Conservation (phyloP, 2,113 vertebrate species). For the Cyprinodon brontotheroides region DNA sequence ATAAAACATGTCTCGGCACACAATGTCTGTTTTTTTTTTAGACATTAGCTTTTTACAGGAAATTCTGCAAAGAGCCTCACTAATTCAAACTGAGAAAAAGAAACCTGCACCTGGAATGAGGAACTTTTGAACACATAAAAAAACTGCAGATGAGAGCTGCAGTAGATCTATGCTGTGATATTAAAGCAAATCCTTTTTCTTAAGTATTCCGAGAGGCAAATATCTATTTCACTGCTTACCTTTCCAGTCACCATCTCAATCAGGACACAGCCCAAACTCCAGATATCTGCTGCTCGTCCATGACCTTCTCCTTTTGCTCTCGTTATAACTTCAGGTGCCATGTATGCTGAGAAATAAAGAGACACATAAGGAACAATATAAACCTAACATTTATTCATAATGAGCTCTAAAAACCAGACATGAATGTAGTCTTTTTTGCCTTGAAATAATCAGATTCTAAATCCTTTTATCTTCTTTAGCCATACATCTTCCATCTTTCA, state of each 20-base stretch:
- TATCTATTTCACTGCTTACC: slow-evolving; percentile 72
- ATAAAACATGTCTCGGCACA: background rate
- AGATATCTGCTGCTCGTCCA: slow-evolving; percentile 95
- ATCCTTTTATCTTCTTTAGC: too few relatives aligned
- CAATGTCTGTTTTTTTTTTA: background rate
- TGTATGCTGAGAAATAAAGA: slow-evolving; percentile 83
- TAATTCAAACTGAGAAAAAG: background rate
- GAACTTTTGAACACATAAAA: background rate
- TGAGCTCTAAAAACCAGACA: background rate
- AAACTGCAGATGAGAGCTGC: background rate
- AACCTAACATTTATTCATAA: background rate
- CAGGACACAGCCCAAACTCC: slow-evolving; percentile 97
- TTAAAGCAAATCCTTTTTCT: background rate
- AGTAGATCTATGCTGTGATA: background rate
- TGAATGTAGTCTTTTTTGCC: background rate
- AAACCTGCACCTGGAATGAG: background rate
- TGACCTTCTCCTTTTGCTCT: slow-evolving; percentile 98
- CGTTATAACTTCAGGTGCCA: slow-evolving; percentile 99
- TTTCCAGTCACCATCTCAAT: slow-evolving; percentile 99
- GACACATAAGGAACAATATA: background rate
- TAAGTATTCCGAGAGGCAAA: background rate
- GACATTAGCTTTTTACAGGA: background rate
- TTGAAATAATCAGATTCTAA: too few relatives aligned
- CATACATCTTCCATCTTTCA: too few relatives aligned
- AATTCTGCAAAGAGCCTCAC: background rate